These are phyloP conservation scores for Sipha maydis DNA, from an alignment of 2,888 invertebrate species.

Conservation along the genomic window DNA sequence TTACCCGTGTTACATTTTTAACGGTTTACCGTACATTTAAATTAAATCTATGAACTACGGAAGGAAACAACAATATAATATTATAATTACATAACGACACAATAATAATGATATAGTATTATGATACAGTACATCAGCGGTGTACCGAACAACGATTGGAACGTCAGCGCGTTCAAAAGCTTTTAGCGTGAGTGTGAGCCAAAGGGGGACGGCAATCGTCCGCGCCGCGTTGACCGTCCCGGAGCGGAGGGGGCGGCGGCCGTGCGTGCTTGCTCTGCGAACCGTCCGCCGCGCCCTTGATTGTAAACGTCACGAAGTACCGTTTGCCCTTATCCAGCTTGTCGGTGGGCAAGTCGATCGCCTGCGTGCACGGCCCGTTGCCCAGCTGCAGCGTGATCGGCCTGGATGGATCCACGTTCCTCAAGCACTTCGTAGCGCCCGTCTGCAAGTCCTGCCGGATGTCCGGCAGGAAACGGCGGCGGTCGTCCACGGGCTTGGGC, in stretches of 20 bases:
- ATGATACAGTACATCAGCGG: background rate
- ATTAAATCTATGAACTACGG: too few relatives aligned
- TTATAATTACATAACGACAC: background rate
- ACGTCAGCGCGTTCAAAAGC: conserved; percentile 30
- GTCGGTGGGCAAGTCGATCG: conserved; percentile 88
- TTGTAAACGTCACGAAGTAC: conserved; percentile 92
- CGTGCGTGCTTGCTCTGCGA: conserved; percentile 3
- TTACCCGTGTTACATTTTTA: too few relatives aligned
- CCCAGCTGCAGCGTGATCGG: conserved; percentile 77
- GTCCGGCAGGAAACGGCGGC: conserved; percentile 75
- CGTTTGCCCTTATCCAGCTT: conserved; percentile 87
- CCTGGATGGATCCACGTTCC: conserved; percentile 66
- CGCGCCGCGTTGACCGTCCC: background rate
- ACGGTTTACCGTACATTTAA: too few relatives aligned
- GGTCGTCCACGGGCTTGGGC: conserved; percentile 75
- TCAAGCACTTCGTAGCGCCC: conserved; percentile 65
- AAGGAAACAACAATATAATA: background rate
- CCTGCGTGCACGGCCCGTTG: conserved; percentile 84
- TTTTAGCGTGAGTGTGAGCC: conserved; percentile 55
- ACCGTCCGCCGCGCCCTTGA: conserved; percentile 73
- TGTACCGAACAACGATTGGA: background rate
- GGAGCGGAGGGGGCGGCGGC: background rate
- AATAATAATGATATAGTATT: background rate
- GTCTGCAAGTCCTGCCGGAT: conserved; percentile 69
- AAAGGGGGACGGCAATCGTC: conserved; percentile 11